Base-by-base conservation (phyloP, 2,888 invertebrate genomes). In the Cheilosia impressa region DNA sequence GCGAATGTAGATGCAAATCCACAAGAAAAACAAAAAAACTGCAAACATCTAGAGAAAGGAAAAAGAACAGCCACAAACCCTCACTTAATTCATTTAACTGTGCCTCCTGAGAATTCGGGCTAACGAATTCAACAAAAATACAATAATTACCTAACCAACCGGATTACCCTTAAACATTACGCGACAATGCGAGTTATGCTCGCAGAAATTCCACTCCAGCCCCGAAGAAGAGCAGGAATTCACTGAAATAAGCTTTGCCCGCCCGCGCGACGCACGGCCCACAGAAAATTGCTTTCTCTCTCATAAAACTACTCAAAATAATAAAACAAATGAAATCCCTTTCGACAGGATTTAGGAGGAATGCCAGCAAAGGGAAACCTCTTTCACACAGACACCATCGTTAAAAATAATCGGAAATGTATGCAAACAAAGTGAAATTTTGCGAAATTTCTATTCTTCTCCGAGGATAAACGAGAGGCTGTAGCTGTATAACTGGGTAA, bases 301-400 rank as follows among this genome's bases (percentile, higher is more conserved):
- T 63, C 75, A 76, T 76, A 79, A 84, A 84, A 84, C 80, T 84
- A 79, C 75, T 79, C 75, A 75, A 75, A 79, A 79, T 75, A 79
- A 80, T 76, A 84, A 84, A 84, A 80, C 79, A 80, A 85, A 76
- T 76, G 57, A 80, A 84, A 84, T 80, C 76, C 75, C 45, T 60
- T 63, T 72, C 68, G 68, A 77, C 66, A 60, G 68, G 68, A 73
- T 65, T 55, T 76, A 71, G 66, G 50, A 71, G 66, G 50, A 81
- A 77, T 66, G 55, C 57, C 73, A 53, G 66, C 52, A 43, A 38
- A 69, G n/a, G 47, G n/a, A n/a, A 53, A 53, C 57, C 55, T 22
- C 76, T 75, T 24, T 66, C 58, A 76, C 58, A 60, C 58, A 76
- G 60, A 68, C 69, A 62, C 60, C 69, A 43, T 69, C 78, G 62